Base-by-base conservation (phyloP, 2,113 vertebrate species). In the Tonatia bakeri region DNA sequence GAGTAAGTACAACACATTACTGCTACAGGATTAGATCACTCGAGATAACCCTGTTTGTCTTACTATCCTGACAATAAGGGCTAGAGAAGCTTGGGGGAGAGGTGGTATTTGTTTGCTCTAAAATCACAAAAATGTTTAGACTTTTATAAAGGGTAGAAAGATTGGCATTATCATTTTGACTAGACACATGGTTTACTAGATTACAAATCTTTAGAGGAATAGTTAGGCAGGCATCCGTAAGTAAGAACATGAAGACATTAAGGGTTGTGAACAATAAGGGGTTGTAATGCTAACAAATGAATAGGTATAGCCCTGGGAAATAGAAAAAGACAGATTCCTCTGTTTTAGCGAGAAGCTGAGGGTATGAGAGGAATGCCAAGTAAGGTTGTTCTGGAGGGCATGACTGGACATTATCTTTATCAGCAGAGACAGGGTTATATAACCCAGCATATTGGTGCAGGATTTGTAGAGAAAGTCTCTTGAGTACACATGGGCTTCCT, bases 1-100 rank as follows among this genome's bases (percentile, higher is more conserved):
- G 69, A 93, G 82, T 90, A 95, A 98, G 97, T 88, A 77, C 31
- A 94, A 95, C 90, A 95, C 97, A 97, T 97, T 40, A 96, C 93
- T 97, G 67, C 81, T 97, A 92, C 87, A 90, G 87, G 75, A 89
- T 90, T 97, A 95, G 81, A 94, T 96, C 97, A 95, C 87, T 96
- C 91, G 15, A 84, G 91, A 96, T 93, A 98, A 84, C 91, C 45
- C 4, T 88, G 52, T 94, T 96, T 95, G 92, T 96, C 83, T 50
- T 97, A 94, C 17, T 94, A 82, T 89, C 86, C 95, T 96, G 96
- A 96, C 65, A 95, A 94, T 96, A 96, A 95, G 79, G 22, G 36
- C n/a, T 90, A 70, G 64, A 50, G 73, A 95, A 33, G 2, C 4
- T 67, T 88, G 3, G 26, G 38, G 16, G 77, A 31, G 56, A 26